Percentiles rank a stretch among this genome's conserved stretches.
Evolutionary conservation across 2,797 vertebrate species (phyloP).

Genomic region (Todus mexicanus): DNA sequence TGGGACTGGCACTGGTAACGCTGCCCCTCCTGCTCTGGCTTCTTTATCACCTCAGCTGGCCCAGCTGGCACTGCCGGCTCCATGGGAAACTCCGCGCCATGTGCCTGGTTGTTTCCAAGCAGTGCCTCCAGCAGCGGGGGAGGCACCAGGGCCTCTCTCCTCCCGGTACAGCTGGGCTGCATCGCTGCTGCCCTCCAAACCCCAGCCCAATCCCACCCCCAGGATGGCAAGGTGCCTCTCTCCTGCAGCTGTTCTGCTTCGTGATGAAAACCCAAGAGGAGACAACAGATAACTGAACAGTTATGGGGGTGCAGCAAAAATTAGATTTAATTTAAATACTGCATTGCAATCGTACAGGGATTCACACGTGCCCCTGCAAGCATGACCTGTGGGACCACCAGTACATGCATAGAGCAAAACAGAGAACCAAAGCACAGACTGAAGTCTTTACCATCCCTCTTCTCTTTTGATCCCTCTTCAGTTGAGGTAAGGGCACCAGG

Average conservation of each 20-base stretch:
- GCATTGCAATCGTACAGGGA: too few relatives aligned
- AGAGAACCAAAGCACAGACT: fast-evolving
- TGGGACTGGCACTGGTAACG: fast-evolving
- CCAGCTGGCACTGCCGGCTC: background rate
- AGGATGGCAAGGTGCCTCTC: background rate
- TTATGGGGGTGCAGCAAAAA: background rate
- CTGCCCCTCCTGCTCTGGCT: too few relatives aligned
- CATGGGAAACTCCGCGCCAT: fast-evolving
- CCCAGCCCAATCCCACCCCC: fast-evolving
- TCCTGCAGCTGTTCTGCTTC: background rate
- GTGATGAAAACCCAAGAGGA: background rate
- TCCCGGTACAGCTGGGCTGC: fast-evolving
- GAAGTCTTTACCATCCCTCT: background rate
- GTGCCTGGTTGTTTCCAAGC: fast-evolving
- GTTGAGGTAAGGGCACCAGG: background rate
- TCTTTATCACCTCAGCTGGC: too few relatives aligned
- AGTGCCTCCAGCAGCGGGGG: background rate
- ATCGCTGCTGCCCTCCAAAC: background rate
- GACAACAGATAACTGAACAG: background rate
- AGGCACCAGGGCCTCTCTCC: background rate
- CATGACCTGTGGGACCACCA: background rate
- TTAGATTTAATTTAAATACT: background rate
- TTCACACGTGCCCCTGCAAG: background rate
- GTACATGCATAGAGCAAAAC: fast-evolving
- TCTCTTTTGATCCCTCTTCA: background rate